Evolutionary conservation across 1,140 invertebrate genomes (phyloP), one percentile per base, ranked within the genome.

Genomic region (Holotrichia oblita): DNA sequence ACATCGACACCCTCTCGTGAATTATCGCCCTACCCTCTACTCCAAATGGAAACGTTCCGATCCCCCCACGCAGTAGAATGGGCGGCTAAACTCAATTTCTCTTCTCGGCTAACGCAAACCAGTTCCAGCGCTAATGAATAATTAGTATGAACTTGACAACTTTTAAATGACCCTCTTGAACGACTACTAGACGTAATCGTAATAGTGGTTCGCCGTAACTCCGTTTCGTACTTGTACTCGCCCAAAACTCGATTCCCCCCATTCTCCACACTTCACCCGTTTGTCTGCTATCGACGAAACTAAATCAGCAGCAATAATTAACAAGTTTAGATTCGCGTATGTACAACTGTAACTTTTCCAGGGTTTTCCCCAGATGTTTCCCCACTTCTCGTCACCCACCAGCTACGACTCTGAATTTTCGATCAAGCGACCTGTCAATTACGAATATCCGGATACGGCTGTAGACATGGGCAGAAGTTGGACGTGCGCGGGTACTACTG

Each of bases 251-350:
- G 9, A 44, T 55, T 55, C 48, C 14, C 48, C 6, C 14, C 48
- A 55, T n/a, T 2, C 48, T 6, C 14, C 14, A 55, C 44, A 48
- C 10, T 0, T 17, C 48, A 3, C 48, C 48, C 48, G 2, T 55
- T 55, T 55, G 14, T 7, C 12, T 6, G 48, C 17, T 17, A 17
- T 17, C 14, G 6, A 17, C 48, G 3, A 17, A 55, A 55, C 48
- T 55, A 55, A 55, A 55, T 55, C 48, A 55, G 48, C 48, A 55
- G 48, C 48, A 55, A 55, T 55, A 55, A 55, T 55, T 55, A 55
- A 55, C 48, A 55, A 55, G 48, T 55, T 55, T 55, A 55, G 48
- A 55, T 17, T 55, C 48, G 48, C 48, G 48, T 55, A 55, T n/a
- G n/a, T 55, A 55, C 48, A 17, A 6, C n/a, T 55, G 48, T 55